Evolutionary conservation across 2,113 vertebrate genomes (phyloP), one percentile per base, ranked within the genome.

Genomic region (Scophthalmus maximus): DNA sequence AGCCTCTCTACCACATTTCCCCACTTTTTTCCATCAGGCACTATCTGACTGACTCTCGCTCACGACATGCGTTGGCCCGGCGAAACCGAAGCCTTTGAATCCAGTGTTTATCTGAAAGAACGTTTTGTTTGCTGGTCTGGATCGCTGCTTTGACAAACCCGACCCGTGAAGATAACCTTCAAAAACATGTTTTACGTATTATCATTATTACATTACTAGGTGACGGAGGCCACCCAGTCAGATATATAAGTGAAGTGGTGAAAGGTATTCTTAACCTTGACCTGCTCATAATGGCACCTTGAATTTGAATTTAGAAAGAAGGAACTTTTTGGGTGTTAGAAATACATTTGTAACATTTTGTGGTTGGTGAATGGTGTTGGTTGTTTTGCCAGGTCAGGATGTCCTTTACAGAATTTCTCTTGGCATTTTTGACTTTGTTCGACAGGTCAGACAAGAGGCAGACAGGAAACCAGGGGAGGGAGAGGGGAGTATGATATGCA

Each of bases 21-120:
- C 68, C 59, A 27, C 58, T 26, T 69, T 79, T 85, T 63, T n/a
- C n/a, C 47, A 46, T 63, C 76, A 74, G 62, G 76, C 59, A 30
- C 76, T 71, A 27, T 1, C 42, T 55, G 42, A 25, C 70, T 57
- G 64, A 74, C 64, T 86, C 65, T 47, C 36, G 2, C 44, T 60
- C 67, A 26, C 27, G 30, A 62, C 53, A 62, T 59, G 63, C 55
- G 68, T 70, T 46, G 68, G 34, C 55, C 57, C 40, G 26, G 64
- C 56, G 71, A 78, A 83, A 82, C 78, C 73, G 47, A 68, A 83
- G 70, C 50, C 50, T 82, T 76, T 59, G 46, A 90, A 69, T 68
- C 12, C 10, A 29, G 34, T 59, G 53, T 66, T 73, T 60, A 76
- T 66, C 34, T 40, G 62, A 64, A 27, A 23, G 73, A 73, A 72